Base-by-base conservation (phyloP, 92 coral and sea anemone species). In the Epizoanthus stellaris region DNA sequence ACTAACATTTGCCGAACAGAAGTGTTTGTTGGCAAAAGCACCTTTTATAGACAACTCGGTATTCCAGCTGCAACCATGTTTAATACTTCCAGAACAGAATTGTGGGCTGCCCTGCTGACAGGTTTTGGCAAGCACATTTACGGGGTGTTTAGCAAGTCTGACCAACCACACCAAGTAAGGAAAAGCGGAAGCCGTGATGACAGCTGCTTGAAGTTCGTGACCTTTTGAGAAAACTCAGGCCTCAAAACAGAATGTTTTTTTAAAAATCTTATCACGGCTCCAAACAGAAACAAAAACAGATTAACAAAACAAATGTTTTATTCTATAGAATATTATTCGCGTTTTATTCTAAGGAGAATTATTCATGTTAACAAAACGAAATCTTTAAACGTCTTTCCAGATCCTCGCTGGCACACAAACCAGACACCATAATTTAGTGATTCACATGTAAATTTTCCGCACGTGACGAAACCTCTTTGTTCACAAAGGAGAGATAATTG, bases 131-230 rank as follows among this genome's bases (percentile, higher is more conserved):
- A 79, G 61, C 34, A 34, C 10, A 42, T 79, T 77, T 17, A 43
- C 47, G 19, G 61, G 61, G 72, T 43, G 25, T 79, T 79, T 62
- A 63, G 56, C 83, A 79, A 62, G 67, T 42, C 71, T 34, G 10
- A 13, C 70, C 21, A 16, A 62, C 52, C 71, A 79, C 71, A 79
- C 83, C 83, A 79, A 79, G 83, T 79, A 79, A n/a, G 83, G 83
- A 42, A 49, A 79, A 63, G 67, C 73, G 83, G 72, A 63, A 79
- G 71, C 52, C 40, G 59, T 40, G 83, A 79, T 79, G 83, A 79
- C 83, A 79, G 69, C 73, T 63, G 82, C 21, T 36, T 77, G 52
- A 58, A 63, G 83, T 79, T 79, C 83, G 83, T 79, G 83, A 79
- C 72, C 83, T 63, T 58, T 52, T 4, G 40, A 79, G 71, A 79